These are phyloP conservation scores for Silurus lanzhouensis DNA, from an alignment of 2,797 vertebrate species.

Conservation along the genomic window DNA sequence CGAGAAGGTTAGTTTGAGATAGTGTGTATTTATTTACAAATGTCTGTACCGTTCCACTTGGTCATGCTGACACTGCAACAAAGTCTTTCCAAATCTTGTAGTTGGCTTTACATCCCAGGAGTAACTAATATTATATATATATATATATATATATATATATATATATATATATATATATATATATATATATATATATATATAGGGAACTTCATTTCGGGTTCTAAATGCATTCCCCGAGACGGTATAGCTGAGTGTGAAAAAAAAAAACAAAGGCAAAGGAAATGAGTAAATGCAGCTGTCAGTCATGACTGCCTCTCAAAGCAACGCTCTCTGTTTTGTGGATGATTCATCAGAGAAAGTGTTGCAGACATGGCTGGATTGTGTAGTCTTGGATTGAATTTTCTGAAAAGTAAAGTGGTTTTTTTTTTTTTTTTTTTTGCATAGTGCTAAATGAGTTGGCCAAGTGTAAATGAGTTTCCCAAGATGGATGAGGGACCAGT, in stretches of 20 bases:
- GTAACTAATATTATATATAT: not conserved
- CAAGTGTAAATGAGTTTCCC: constrained; percentile 27
- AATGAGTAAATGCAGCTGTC: constrained; percentile 20
- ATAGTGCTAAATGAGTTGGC: constrained; percentile 27
- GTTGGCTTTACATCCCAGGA: not conserved
- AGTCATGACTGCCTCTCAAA: constrained; percentile 12
- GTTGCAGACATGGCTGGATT: constrained; percentile 2
- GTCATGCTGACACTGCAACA: constrained; percentile 15
- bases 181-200: not conserved
- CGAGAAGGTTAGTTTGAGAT: not conserved
- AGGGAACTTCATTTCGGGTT: constrained; percentile 15
- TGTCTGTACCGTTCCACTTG: not conserved
- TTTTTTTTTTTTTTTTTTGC: not conserved
- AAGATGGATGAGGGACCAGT: constrained; percentile 23
- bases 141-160: not conserved
- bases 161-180: no score
- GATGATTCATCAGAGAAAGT: constrained; percentile 24
- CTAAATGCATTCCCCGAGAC: not conserved
- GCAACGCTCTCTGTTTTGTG: constrained; percentile 4
- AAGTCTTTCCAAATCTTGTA: not conserved
- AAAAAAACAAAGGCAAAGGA: constrained; percentile 12
- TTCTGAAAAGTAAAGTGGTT: constrained; percentile 15
- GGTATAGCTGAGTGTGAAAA: not conserved
- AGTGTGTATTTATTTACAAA: not conserved
- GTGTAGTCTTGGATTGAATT: not conserved